phyloP scores from a whole-genome alignment of 1,140 invertebrate species.

The Hermetia illucens region DNA sequence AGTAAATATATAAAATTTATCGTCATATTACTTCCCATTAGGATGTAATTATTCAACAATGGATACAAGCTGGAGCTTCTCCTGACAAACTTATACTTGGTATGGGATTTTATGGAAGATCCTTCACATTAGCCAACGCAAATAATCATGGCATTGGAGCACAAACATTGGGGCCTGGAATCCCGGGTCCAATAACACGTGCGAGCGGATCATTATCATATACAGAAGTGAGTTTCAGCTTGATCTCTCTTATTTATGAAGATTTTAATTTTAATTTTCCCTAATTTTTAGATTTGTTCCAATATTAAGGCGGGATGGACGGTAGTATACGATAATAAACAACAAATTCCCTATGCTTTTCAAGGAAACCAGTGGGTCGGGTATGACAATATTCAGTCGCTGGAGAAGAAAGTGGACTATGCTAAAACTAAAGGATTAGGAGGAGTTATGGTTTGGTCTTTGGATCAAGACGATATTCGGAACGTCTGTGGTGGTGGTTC shows the following conservation, averaged over 20 bases:
- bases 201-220: slow-evolving; percentile 52
- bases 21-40: neutral
- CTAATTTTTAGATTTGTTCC: too few relatives aligned
- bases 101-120: slow-evolving; percentile 42
- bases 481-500: slow-evolving; percentile 43
- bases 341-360: slow-evolving; percentile 48
- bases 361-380: slow-evolving; percentile 55
- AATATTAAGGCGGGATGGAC: slow-evolving; percentile 37
- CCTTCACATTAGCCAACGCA: slow-evolving; percentile 37
- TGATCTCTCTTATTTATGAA: too few relatives aligned
- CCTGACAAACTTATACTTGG: slow-evolving; percentile 46
- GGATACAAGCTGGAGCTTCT: slow-evolving; percentile 32
- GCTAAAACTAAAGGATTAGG: slow-evolving; percentile 36
- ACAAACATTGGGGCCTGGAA: slow-evolving; percentile 35
- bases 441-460: slow-evolving; percentile 57
- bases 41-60: slow-evolving; percentile 21
- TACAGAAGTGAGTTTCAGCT: too few relatives aligned
- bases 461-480: slow-evolving; percentile 59
- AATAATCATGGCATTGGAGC: slow-evolving; percentile 33
- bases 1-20: too few relatives aligned
- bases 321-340: slow-evolving; percentile 35
- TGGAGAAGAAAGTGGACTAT: slow-evolving; percentile 39
- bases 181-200: slow-evolving; percentile 47
- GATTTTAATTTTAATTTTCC: too few relatives aligned
- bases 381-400: slow-evolving; percentile 48